Evolutionary conservation across 2,797 vertebrate genomes (phyloP).

Genomic region (Ibycter americanus): DNA sequence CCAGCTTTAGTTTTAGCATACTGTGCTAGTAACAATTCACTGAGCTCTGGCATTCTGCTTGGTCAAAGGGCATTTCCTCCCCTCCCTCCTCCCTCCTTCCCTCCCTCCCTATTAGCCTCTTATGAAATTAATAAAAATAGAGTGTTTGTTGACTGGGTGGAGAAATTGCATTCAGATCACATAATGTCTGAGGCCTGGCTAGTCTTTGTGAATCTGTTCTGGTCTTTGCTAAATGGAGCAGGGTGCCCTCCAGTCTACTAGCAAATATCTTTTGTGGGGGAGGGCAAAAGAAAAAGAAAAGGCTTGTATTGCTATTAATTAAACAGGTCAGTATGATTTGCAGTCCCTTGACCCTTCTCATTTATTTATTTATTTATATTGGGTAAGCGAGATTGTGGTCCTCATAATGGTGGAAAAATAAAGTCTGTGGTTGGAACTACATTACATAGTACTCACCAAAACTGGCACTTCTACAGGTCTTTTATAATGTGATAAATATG

Average conservation of each 20-base stretch:
- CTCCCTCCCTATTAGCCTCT: not conserved
- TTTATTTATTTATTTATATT: not conserved
- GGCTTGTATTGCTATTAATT: not conserved
- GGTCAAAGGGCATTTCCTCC: conserved; percentile 39
- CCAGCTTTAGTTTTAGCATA: conserved; percentile 24
- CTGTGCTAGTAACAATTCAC: conserved; percentile 1
- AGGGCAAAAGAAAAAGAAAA: not conserved
- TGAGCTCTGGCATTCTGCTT: conserved; percentile 24
- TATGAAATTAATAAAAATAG: conserved; percentile 53
- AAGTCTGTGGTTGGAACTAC: conserved; percentile 9
- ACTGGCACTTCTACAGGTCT: conserved; percentile 4
- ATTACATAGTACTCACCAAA: not conserved
- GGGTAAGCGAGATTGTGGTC: not conserved
- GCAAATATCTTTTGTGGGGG: not conserved
- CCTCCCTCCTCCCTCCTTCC: not conserved
- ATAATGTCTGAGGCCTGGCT: conserved; percentile 43
- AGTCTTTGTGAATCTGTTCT: not conserved
- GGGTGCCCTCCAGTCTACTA: not conserved
- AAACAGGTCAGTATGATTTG: not conserved
- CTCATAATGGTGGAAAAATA: not conserved
- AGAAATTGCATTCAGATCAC: conserved; percentile 55
- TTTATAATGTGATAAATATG: not conserved
- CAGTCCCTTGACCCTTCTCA: not conserved
- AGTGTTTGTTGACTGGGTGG: conserved; percentile 35
- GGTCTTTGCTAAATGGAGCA: conserved; percentile 21